Conservation (phyloP, 2,888 invertebrate species). For the Drosophila diplacantha region DNA sequence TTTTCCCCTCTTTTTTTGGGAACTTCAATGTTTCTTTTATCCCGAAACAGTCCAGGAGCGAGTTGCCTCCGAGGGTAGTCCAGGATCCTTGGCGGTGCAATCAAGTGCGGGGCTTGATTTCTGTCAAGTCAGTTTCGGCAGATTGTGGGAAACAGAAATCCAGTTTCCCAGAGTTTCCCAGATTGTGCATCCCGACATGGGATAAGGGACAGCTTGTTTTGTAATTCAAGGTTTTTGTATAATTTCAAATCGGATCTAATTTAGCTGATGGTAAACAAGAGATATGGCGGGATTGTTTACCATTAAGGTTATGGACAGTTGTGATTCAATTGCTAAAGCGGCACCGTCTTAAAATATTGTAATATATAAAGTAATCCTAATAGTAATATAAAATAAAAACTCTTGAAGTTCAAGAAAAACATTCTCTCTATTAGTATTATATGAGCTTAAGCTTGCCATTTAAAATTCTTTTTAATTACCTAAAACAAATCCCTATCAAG, state of each 20-base stretch:
- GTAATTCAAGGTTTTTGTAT: slow-evolving; percentile 46
- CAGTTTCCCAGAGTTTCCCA: slow-evolving; percentile 41
- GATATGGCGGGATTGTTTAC: background rate
- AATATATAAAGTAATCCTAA: background rate
- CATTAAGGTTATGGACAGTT: slow-evolving; percentile 3
- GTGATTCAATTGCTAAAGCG: background rate
- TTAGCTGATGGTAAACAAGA: slow-evolving; percentile 40
- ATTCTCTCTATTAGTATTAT: too few relatives aligned
- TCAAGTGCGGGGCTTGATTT: slow-evolving; percentile 64
- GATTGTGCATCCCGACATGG: slow-evolving; percentile 25
- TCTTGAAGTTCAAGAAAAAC: background rate
- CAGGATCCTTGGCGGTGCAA: slow-evolving; percentile 30
- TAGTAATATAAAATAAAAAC: background rate
- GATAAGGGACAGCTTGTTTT: slow-evolving; percentile 31
- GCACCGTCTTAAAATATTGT: too few relatives aligned
- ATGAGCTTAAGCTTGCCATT: too few relatives aligned
- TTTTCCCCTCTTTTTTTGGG: slow-evolving; percentile 21
- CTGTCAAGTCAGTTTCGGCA: slow-evolving; percentile 57
- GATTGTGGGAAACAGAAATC: slow-evolving; percentile 55
- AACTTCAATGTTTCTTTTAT: slow-evolving; percentile 46
- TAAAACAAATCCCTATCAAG: background rate
- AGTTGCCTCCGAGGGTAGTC: slow-evolving; percentile 37
- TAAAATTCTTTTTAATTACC: background rate
- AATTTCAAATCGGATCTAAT: slow-evolving; percentile 47
- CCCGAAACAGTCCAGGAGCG: slow-evolving; percentile 25